Evolutionary conservation across 2,113 vertebrate genomes (phyloP).

Genomic region (Actinemys pallida): DNA sequence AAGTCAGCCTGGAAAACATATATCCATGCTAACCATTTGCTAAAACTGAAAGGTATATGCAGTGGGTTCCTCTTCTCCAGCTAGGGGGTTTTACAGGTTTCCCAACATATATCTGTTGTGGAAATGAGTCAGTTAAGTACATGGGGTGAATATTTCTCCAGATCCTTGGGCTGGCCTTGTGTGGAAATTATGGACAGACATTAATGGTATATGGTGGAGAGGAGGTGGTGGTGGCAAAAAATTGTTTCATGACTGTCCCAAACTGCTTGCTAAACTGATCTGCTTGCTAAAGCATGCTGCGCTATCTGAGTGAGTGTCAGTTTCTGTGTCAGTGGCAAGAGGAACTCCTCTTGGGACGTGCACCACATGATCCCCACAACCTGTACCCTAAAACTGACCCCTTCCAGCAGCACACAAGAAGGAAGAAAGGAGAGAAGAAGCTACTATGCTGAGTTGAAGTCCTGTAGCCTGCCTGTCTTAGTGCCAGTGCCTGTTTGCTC

Average conservation of each 20-base stretch:
- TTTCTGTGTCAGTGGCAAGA: neutral
- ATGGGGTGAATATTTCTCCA: neutral
- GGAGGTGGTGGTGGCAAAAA: neutral
- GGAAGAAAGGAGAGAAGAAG: neutral
- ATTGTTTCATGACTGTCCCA: neutral
- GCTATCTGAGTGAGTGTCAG: neutral
- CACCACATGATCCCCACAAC: neutral
- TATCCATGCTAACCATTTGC: neutral
- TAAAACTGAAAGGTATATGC: neutral
- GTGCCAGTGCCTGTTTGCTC: neutral
- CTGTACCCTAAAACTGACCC: neutral
- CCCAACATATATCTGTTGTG: accelerated
- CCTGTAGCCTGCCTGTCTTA: neutral
- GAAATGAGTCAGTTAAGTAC: neutral
- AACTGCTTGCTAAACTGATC: neutral
- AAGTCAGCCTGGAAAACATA: neutral
- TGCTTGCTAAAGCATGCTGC: neutral
- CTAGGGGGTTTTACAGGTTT: neutral
- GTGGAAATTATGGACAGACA: neutral
- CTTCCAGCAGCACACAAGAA: neutral
- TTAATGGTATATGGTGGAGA: neutral
- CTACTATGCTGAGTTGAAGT: neutral
- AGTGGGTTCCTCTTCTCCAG: neutral
- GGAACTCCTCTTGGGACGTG: neutral
- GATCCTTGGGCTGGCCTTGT: neutral